Evolutionary conservation across 2,888 invertebrate genomes (phyloP).

Genomic region (Tinea semifulvella): DNA sequence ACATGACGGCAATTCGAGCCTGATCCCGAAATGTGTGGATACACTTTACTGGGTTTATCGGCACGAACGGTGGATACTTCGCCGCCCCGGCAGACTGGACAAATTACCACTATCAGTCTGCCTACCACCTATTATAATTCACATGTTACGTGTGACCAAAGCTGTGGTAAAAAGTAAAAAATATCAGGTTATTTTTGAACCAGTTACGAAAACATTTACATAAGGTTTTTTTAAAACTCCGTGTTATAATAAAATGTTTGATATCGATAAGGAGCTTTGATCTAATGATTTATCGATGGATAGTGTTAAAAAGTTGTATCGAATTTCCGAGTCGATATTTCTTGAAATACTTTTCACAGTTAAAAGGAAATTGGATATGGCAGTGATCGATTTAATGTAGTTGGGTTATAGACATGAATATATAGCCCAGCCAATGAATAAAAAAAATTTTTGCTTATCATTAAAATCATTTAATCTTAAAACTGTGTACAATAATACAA

Average conservation of each 20-base stretch:
- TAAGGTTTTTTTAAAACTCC: slow-evolving; percentile 1
- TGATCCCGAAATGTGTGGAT: too few species aligned
- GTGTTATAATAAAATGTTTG: slow-evolving; percentile 2
- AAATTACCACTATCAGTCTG: too few species aligned
- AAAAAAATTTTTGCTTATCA: too few species aligned
- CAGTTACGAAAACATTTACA: slow-evolving; percentile 5
- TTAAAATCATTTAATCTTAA: too few species aligned
- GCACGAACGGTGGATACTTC: too few species aligned
- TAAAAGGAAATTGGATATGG: slow-evolving; percentile 18
- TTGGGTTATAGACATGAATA: slow-evolving; percentile 18
- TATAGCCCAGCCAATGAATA: too few species aligned
- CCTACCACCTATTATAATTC: too few species aligned
- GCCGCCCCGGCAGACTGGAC: too few species aligned
- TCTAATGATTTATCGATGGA: slow-evolving; percentile 13
- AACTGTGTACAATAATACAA: too few species aligned
- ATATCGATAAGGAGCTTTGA: slow-evolving; percentile 3
- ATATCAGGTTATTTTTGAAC: neutral
- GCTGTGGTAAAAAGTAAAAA: slow-evolving; percentile 6
- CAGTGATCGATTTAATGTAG: slow-evolving; percentile 21
- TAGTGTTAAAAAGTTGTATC: slow-evolving; percentile 17
- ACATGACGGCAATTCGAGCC: too few species aligned
- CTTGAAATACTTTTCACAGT: slow-evolving; percentile 16
- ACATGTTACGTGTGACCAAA: too few species aligned
- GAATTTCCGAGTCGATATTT: slow-evolving; percentile 16
- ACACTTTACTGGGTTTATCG: too few species aligned